Evolutionary conservation across 64 coral and sea anemone genomes (phyloP).

Genomic region (Orbicella faveolata): DNA sequence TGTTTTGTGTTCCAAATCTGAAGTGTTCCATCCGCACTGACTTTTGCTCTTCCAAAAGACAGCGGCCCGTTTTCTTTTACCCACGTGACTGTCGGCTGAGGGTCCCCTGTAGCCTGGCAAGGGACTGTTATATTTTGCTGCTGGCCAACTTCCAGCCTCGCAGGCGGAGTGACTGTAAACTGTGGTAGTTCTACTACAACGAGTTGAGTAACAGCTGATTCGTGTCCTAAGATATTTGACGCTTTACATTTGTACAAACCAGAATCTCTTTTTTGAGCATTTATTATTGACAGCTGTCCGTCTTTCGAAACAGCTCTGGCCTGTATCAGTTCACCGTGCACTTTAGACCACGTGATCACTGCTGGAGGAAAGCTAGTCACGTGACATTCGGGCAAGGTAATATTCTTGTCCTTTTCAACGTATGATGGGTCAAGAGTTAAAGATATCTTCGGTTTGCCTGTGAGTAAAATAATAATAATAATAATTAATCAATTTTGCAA

Average conservation of each 20-base stretch:
- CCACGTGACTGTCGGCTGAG: conserved; percentile 1
- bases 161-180: conserved; percentile 8
- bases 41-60: conserved; percentile 2
- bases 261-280: background rate
- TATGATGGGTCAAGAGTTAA: conserved; percentile 36
- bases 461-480: background rate
- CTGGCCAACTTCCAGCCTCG: background rate
- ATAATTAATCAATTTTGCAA: too few species aligned
- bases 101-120: conserved; percentile 2
- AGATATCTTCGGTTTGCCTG: conserved; percentile 26
- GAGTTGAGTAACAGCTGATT: background rate
- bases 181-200: background rate
- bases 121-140: background rate
- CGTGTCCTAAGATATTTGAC: conserved; percentile 12
- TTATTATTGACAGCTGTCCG: background rate
- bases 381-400: conserved; percentile 20
- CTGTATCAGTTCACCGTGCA: background rate
- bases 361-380: conserved; percentile 3
- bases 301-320: background rate
- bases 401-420: conserved; percentile 14
- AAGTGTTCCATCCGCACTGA: background rate
- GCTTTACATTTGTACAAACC: conserved; percentile 19
- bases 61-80: background rate
- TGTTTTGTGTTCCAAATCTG: background rate
- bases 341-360: conserved; percentile 21